A percentile compares a stretch with the other conserved stretches of the same genome.
These are phyloP conservation scores for Saturnia pavonia DNA, from an alignment of 2,888 invertebrate species.

Conservation along the genomic window DNA sequence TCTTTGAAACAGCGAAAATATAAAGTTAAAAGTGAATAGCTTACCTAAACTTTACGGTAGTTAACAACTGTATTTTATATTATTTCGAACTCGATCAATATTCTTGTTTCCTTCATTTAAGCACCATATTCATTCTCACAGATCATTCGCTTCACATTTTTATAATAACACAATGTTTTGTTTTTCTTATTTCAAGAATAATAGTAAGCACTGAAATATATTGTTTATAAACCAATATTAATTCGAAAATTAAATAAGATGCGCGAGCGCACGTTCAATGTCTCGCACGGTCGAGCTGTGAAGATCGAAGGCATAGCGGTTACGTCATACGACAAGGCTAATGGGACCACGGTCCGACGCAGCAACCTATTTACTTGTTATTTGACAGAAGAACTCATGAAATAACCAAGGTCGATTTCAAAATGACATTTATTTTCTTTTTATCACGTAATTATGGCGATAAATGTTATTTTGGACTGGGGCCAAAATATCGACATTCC, in stretches of 20 bases:
- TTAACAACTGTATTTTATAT: conserved; percentile 8
- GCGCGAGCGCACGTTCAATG: conserved; percentile 60
- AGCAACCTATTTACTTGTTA: conserved; percentile 47
- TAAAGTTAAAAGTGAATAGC: conserved; percentile 5
- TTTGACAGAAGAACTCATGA: conserved; percentile 20
- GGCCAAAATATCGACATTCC: conserved; percentile 11
- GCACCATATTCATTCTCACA: not conserved
- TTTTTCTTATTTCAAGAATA: not conserved
- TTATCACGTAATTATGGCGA: conserved; percentile 26
- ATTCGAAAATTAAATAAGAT: conserved; percentile 42
- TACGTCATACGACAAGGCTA: conserved; percentile 68
- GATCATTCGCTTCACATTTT: not conserved
- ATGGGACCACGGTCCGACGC: conserved; percentile 35
- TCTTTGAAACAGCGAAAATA: not conserved
- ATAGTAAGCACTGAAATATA: not conserved
- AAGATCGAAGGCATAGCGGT: conserved; percentile 58
- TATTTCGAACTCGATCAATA: not conserved
- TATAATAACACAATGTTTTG: not conserved
- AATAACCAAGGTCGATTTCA: conserved; percentile 49
- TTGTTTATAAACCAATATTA: conserved; percentile 11
- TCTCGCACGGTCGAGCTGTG: conserved; percentile 48
- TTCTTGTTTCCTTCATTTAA: not conserved
- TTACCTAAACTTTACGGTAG: conserved; percentile 10
- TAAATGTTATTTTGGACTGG: not conserved
- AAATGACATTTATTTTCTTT: conserved; percentile 43